Evolutionary conservation across 2,113 vertebrate species (phyloP), one percentile per base, ranked within the genome.

Genomic region (Apteryx mantelli): DNA sequence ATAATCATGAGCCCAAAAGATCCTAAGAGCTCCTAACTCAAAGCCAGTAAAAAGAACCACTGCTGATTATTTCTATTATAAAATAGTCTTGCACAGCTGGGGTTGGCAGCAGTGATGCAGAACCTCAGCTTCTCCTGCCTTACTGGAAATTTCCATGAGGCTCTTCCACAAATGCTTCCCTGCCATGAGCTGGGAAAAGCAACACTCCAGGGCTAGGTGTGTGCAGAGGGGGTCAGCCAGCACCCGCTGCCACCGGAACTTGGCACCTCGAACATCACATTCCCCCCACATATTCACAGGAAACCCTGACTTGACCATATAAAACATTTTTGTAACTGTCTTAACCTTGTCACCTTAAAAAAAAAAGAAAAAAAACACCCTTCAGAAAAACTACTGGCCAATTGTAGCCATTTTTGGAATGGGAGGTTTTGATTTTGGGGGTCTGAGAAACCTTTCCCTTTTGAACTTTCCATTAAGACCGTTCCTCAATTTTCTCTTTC

Each of bases 141-240:
- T 38, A 8, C 5, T 8, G 12, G 63, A 66, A 30, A 25, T 69
- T 80, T 82, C 65, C n/a, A 5, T 3, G 10, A 63, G 28, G 32
- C 10, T 1, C 15, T 81, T 73, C n/a, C 64, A 81, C 36, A 60
- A 32, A 55, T 13, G 3, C 69, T 38, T 28, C 74, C 40, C n/a
- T 32, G n/a, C 26, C 22, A 26, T 4, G 1, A 42, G 42, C 66
- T 7, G 30, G 64, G 53, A 42, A 5, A 18, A 30, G 11, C 1
- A 0, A 26, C 19, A 32, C n/a, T 44, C 26, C 3, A 1, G 44
- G 34, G 40, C 50, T 22, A 13, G 53, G 24, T 18, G 3, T 3
- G 13, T 7, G 1, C 24, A 22, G 19, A 25, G 15, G 22, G 7
- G 26, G 7, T 58, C 36, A 42, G 13, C n/a, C 70, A 69, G 79